Conservation (phyloP, 2,113 vertebrate genomes). For the Campylomormyrus tamandua region DNA sequence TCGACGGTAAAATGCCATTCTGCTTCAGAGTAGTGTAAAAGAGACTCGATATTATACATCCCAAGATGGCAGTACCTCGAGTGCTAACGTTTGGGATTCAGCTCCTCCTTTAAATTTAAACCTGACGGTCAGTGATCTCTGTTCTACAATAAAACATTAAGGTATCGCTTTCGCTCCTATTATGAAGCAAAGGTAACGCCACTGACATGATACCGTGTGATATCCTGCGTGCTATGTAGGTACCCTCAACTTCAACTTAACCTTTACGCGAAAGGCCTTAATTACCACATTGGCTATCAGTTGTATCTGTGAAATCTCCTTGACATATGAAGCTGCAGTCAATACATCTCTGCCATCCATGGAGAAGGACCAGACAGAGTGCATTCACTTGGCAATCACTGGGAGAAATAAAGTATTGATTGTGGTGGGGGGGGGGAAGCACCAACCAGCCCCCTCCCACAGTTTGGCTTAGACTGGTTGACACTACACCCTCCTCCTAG, state of each 20-base stretch:
- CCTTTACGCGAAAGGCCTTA: neutral
- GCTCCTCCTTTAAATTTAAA: neutral
- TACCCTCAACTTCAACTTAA: neutral
- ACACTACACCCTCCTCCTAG: neutral
- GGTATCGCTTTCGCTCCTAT: neutral
- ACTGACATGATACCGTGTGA: neutral
- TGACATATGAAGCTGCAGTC: neutral
- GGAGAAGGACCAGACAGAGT: neutral
- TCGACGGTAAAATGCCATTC: neutral
- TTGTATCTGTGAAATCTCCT: slow-evolving; percentile 1
- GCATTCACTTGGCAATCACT: slow-evolving; percentile 37
- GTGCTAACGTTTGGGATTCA: neutral
- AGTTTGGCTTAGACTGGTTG: neutral
- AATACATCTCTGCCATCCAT: neutral
- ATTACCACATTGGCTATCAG: slow-evolving; percentile 4
- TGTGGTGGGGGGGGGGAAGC: slow-evolving; percentile 24
- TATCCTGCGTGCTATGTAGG: neutral
- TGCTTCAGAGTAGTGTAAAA: neutral
- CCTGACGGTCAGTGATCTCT: neutral
- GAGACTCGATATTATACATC: neutral
- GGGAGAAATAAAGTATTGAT: slow-evolving; percentile 39
- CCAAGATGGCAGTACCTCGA: neutral
- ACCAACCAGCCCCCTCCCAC: neutral
- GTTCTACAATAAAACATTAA: neutral
- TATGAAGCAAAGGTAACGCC: neutral